phyloP scores from a whole-genome alignment of 2,113 vertebrate species.

The Hystrix brachyura region DNA sequence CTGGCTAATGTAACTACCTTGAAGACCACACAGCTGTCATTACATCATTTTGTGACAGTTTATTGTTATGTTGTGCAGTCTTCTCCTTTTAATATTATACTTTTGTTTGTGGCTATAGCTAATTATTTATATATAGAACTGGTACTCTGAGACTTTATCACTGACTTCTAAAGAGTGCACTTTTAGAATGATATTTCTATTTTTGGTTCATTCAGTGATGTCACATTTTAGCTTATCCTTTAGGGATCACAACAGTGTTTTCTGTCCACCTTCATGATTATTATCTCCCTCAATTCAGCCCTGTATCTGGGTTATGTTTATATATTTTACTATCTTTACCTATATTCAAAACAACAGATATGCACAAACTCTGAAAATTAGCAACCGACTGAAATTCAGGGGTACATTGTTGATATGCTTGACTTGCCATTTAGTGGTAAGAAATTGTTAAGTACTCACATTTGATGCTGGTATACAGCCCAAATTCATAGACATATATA shows the following conservation, averaged over 20 bases:
- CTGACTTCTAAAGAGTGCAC: constrained; percentile 21
- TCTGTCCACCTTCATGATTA: not conserved
- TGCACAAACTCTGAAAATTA: constrained; percentile 4
- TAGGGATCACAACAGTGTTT: not conserved
- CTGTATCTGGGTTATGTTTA: not conserved
- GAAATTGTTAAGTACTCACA: constrained; percentile 23
- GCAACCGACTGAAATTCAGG: constrained; percentile 25
- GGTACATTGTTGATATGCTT: constrained; percentile 9
- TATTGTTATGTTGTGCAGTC: not conserved
- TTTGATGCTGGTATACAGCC: constrained; percentile 10
- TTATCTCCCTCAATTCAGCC: not conserved
- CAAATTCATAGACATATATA: not conserved
- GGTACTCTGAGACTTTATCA: constrained; percentile 27
- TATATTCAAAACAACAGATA: not conserved
- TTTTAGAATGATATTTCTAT: constrained; percentile 22
- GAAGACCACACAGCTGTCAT: not conserved
- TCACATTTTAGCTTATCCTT: constrained; percentile 15
- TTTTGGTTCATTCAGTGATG: constrained; percentile 55
- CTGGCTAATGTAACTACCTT: not conserved
- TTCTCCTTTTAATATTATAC: constrained; percentile 61
- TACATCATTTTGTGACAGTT: not conserved
- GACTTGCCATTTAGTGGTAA: constrained; percentile 56
- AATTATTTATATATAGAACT: constrained; percentile 65
- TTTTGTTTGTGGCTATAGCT: constrained; percentile 51
- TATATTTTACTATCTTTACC: constrained; percentile 20